Evolutionary conservation across 2,797 vertebrate species (phyloP).

Genomic region (Crenichthys baileyi): DNA sequence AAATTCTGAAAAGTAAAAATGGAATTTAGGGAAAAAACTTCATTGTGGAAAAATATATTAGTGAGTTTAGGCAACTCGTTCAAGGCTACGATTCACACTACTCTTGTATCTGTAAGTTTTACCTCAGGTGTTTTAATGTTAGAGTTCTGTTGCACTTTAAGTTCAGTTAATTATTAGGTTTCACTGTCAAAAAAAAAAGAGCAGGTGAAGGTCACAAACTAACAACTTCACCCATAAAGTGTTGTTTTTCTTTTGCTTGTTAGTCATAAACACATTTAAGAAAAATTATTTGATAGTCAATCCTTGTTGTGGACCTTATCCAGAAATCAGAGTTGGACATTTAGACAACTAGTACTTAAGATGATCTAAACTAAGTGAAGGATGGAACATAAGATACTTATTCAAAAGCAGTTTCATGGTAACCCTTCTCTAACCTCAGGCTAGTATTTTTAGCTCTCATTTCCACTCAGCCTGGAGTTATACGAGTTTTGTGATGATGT

Average conservation of each 20-base stretch:
- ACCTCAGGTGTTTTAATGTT: not conserved
- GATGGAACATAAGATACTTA: not conserved
- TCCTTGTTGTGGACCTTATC: not conserved
- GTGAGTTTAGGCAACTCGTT: too few relatives aligned
- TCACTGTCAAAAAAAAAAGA: not conserved
- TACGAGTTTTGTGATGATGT: conserved; percentile 1
- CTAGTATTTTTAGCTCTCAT: not conserved
- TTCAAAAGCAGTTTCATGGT: not conserved
- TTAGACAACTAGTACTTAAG: not conserved
- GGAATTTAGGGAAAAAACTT: not conserved
- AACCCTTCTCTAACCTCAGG: not conserved
- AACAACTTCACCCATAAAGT: not conserved
- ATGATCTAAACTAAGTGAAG: not conserved
- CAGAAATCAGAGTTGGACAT: not conserved
- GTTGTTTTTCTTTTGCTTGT: not conserved
- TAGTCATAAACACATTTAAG: not conserved
- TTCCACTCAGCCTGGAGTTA: not conserved
- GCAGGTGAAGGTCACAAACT: not conserved
- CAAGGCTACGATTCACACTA: too few relatives aligned
- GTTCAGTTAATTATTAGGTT: not conserved
- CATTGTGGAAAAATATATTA: too few relatives aligned
- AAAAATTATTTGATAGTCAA: not conserved
- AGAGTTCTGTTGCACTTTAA: not conserved
- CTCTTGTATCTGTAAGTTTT: not conserved
- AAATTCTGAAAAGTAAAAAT: not conserved